Base-by-base conservation (phyloP, 2,113 vertebrate species). In the Gasterosteus aculeatus region DNA sequence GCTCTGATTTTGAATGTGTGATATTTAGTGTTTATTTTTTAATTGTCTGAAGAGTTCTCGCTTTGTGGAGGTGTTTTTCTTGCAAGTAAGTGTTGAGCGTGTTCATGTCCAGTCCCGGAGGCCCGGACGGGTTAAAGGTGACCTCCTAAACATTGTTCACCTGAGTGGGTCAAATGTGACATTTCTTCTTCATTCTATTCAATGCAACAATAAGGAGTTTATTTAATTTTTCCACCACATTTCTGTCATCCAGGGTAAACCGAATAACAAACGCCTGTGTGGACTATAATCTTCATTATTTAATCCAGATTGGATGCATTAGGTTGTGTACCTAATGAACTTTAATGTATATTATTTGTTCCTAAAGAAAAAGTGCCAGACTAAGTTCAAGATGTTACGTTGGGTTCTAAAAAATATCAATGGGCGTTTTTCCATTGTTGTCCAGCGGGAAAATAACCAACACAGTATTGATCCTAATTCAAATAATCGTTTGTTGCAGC, bases 1-100 rank as follows among this genome's bases (percentile, higher is more conserved):
- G 29, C 10, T 65, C 63, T 77, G 66, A n/a, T 51, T 46, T 2
- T 70, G 75, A 77, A 75, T 44, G 49, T 86, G 71, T 79, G 53
- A 57, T 49, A 31, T 70, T 7, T 41, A 9, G 7, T 9, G 3
- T 41, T 41, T 41, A 1, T 41, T 41, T 41, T 7, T 7, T 41
- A 9, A 9, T 9, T 41, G 7, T 9, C 10, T 7, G 10, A 41
- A 42, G 41, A 42, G 41, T 53, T 35, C 26, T 46, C 31, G 14
- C 33, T 47, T 42, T 53, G 33, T 11, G 16, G 42, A 66, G 18
- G 67, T 81, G 0, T n/a, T 8, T 53, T 74, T 70, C 66, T 10
- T 77, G 71, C 29, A 66, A n/a, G 9, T 69, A 26, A 79, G 66
- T n/a, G n/a, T n/a, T n/a, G 64, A 73, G 49, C 74, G 15, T 49